phyloP scores from a whole-genome alignment of 2,797 vertebrate genomes.

The Percopsis omiscomaycus region DNA sequence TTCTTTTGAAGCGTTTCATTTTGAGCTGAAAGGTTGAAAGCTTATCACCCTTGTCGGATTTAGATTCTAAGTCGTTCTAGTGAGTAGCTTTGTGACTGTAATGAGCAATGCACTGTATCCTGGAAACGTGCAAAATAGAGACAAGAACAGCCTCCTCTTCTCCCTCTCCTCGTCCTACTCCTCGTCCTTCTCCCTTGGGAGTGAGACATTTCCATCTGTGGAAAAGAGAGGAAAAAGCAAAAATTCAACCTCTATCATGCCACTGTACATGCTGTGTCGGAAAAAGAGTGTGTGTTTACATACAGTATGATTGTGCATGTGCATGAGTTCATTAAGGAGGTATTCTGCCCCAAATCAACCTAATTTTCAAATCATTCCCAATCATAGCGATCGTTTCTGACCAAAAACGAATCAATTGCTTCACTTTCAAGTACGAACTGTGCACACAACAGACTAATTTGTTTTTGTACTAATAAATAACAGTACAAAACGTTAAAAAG shows the following conservation, averaged over 20 bases:
- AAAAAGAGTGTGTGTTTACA: too few species aligned
- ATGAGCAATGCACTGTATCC: slow-evolving; percentile 82
- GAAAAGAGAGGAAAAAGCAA: slow-evolving; percentile 9
- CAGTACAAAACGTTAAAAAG: too few species aligned
- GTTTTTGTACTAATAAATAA: too few species aligned
- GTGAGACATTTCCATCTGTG: slow-evolving; percentile 69
- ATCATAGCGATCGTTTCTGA: too few species aligned
- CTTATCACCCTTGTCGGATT: slow-evolving; percentile 61
- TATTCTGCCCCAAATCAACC: too few species aligned
- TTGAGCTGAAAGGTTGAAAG: slow-evolving; percentile 47
- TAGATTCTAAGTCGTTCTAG: slow-evolving; percentile 67
- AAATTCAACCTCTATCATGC: background rate
- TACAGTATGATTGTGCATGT: too few species aligned
- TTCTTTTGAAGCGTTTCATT: slow-evolving; percentile 53
- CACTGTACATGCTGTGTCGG: too few species aligned
- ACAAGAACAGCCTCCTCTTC: slow-evolving; percentile 69
- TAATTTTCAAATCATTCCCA: too few species aligned
- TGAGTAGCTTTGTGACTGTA: slow-evolving; percentile 73
- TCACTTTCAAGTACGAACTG: too few species aligned
- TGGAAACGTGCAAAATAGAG: slow-evolving; percentile 84
- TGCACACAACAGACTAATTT: too few species aligned
- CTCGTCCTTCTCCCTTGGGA: slow-evolving; percentile 62
- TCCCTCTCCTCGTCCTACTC: slow-evolving; percentile 39
- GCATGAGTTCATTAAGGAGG: too few species aligned
- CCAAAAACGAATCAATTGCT: too few species aligned